Percentiles rank a stretch among this genome's conserved stretches.
These are phyloP conservation scores for Poeciliopsis paucimaculata DNA, from an alignment of 2,797 vertebrate genomes.

Conservation along the genomic window DNA sequence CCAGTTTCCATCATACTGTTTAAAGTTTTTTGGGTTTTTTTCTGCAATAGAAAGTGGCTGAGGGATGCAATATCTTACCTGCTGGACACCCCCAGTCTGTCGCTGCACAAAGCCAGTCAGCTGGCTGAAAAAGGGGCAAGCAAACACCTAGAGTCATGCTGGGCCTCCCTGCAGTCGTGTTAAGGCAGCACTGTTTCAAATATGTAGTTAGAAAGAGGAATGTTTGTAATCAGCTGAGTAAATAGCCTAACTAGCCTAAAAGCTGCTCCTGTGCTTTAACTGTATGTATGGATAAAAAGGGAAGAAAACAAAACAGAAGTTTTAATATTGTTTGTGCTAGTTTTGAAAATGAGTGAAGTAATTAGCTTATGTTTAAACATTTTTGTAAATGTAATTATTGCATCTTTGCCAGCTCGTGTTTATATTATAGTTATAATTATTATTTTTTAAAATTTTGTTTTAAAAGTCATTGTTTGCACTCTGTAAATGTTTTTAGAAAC, in stretches of 20 bases:
- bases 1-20: not conserved
- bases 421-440: not conserved
- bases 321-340: not conserved
- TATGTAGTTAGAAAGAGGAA: not conserved
- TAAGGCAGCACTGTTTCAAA: not conserved
- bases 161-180: not conserved
- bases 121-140: not conserved
- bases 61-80: not conserved
- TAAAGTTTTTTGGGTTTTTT: accelerated
- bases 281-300: not conserved
- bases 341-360: not conserved
- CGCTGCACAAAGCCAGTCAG: not conserved
- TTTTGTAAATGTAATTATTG: not conserved
- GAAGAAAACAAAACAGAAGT: not conserved
- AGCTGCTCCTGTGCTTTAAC: not conserved
- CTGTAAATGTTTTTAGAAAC: not conserved
- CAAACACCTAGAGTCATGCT: not conserved
- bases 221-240: not conserved
- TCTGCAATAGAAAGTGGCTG: not conserved
- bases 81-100: not conserved
- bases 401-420: not conserved
- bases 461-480: not conserved
- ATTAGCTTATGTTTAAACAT: not conserved
- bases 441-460: not conserved
- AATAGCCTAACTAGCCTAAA: not conserved